Base-by-base conservation (phyloP, 2,888 invertebrate species). In the Sepiola atlantica region DNA sequence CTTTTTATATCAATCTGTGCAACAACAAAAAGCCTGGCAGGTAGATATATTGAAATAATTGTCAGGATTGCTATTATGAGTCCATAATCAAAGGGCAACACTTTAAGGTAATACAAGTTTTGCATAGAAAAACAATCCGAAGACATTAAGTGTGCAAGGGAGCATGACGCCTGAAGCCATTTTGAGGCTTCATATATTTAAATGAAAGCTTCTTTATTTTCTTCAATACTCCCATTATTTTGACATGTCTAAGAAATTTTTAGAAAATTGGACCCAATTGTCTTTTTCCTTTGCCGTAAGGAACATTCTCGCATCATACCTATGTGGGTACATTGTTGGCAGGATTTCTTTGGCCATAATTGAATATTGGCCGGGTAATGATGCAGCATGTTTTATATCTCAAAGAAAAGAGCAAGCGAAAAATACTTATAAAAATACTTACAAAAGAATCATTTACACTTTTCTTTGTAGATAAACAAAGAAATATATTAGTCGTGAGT, bases 11-110 rank as follows among this genome's bases (percentile, higher is more conserved):
- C n/a, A n/a, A n/a, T 77, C 77, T 77, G 32, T 18, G 21, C n/a
- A 77, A 45, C 45, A 45, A 45, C n/a, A 45, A 45, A 45, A 45
- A 77, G 77, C 77, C 77, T 77, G 77, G 77, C n/a, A 77, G 77
- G 77, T 77, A 77, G 77, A 77, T 77, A 77, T 77, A 77, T 77
- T 77, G 77, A 77, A 77, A 77, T 77, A 77, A 77, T 77, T 77
- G 77, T 77, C n/a, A 77, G 77, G n/a, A 77, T 77, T 77, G 77
- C 77, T 77, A 77, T 77, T 77, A 77, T 77, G n/a, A 77, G 77
- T 77, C n/a, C 77, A 77, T 77, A 77, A 77, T 77, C 77, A 77
- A 77, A 77, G 77, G 77, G n/a, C 77, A 77, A 77, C 77, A 77
- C 77, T 77, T 77, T 77, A n/a, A 77, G 77, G 77, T 77, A n/a